Evolutionary conservation across 2,797 vertebrate genomes (phyloP), one percentile per base, ranked within the genome.

Genomic region (Orientallactaga sibirica): DNA sequence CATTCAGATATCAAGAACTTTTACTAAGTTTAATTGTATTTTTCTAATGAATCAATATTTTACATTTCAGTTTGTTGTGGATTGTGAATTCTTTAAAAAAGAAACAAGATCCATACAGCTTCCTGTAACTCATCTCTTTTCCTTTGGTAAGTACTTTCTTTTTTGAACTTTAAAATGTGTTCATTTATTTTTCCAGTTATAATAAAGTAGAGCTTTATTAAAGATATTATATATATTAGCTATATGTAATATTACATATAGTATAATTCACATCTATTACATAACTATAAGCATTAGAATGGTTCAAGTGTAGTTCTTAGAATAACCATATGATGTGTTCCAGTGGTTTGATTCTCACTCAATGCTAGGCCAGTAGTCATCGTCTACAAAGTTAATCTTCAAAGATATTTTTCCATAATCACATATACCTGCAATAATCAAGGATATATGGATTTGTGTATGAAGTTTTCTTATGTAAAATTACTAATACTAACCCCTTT

Each of bases 31-130:
- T 79, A 83, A 84, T 86, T 86, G 24, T 89, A 0, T 73, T 87
- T 92, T 93, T 19, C 29, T 93, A 67, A 92, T 85, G 80, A 90
- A 25, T 76, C 55, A 76, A 7, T 95, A 11, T 95, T 96, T 92
- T 95, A 64, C 95, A 88, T 96, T 97, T 77, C 98, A 99, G 99
- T 99, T 99, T 98, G 98, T 97, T 52, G 97, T 99, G 97, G 99
- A 99, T 95, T 99, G 99, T 94, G 99, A 99, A 97, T 99, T 99
- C 98, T 99, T 99, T 97, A 97, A 98, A 94, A 98, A 98, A 95
- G 98, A 98, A 67, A 98, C 98, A 86, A 98, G 98, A 98, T 99
- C 97, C 25, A 48, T 98, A 62, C 97, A 98, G 3, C 96, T 99
- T 33, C 97, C 99, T 58, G 99, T 99, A 73, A 99, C 99, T 1